Percentiles rank a stretch among this genome's conserved stretches.
These are phyloP conservation scores for Erebia ligea DNA, from an alignment of 2,888 invertebrate genomes.

Conservation along the genomic window DNA sequence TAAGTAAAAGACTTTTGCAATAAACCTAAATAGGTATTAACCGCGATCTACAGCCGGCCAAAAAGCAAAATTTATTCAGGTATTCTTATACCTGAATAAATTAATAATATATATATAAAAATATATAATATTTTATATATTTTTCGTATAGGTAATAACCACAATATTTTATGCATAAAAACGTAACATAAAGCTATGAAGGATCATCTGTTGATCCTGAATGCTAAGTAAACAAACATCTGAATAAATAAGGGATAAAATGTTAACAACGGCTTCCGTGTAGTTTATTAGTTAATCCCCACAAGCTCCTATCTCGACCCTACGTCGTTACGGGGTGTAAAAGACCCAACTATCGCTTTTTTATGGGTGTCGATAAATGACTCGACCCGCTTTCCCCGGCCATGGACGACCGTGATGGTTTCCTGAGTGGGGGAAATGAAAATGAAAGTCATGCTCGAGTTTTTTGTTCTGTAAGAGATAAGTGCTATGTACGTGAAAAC, in stretches of 20 bases:
- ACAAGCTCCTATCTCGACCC: slow-evolving; percentile 37
- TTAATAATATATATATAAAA: too few relatives aligned
- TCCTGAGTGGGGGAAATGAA: slow-evolving; percentile 45
- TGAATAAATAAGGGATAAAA: slow-evolving; percentile 32
- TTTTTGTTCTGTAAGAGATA: slow-evolving; percentile 43
- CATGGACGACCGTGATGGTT: slow-evolving; percentile 40
- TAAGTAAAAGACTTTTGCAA: too few relatives aligned
- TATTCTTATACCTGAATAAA: too few relatives aligned
- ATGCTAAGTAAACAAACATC: slow-evolving; percentile 7
- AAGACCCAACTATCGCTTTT: slow-evolving; percentile 55
- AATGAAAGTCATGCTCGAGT: slow-evolving; percentile 44
- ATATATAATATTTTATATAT: too few relatives aligned
- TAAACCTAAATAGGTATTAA: too few relatives aligned
- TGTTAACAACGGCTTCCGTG: slow-evolving; percentile 24
- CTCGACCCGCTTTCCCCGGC: slow-evolving; percentile 34
- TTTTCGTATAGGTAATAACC: too few relatives aligned
- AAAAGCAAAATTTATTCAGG: too few relatives aligned
- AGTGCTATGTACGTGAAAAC: slow-evolving; percentile 42
- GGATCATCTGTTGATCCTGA: slow-evolving; percentile 14
- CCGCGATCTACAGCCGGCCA: too few relatives aligned
- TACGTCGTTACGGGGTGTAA: slow-evolving; percentile 44
- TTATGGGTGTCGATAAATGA: slow-evolving; percentile 55
- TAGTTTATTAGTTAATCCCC: slow-evolving; percentile 38
- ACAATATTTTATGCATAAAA: too few relatives aligned
- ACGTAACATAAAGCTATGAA: neutral